Evolutionary conservation across 1,140 invertebrate species (phyloP), one percentile per base, ranked within the genome.

Genomic region (Papilio glaucus): DNA sequence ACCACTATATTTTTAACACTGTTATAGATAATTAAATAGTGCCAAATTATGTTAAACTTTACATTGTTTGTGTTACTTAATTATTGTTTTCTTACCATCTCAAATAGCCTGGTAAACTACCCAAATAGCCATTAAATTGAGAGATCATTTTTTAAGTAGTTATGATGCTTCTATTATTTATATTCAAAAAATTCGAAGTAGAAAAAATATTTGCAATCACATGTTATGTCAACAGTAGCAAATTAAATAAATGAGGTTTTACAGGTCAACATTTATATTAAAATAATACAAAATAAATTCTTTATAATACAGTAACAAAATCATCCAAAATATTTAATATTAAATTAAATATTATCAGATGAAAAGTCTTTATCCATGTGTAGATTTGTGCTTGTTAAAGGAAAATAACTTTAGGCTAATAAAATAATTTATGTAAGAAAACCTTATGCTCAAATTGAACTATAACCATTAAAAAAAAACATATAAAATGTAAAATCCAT

Each of bases 81-180:
- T 21, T 8, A 53, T 24, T 53, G 2, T 21, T 57, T 57, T 57
- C 42, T 57, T 10, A 13, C 2, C 49, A 26, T 26, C 15, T 15
- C 24, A 24, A 57, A 57, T 24, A 57, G 12, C 49, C 24, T 24
- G 21, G 24, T 57, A 9, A 24, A 26, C 21, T 57, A 10, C 12
- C 10, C 5, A 24, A 24, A 57, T 57, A 21, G 49, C 49, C 21
- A 57, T 57, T 57, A 57, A 1, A 57, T 57, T 57, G 24, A 57
- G 49, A 57, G 75, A 75, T 81, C 74, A 76, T 80, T 72, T 68
- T 65, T 65, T 21, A 70, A 71, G 62, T 15, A 53, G 6, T 10
- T 26, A 33, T 33, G 6, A 6, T 3, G 29, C 18, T 53, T 21
- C 21, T 24, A 53, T 8, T 10, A 21, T 45, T 2, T 45, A 37